Evolutionary conservation across 1,140 invertebrate genomes (phyloP), one percentile per base, ranked within the genome.

Genomic region (Palaemon carinicauda): DNA sequence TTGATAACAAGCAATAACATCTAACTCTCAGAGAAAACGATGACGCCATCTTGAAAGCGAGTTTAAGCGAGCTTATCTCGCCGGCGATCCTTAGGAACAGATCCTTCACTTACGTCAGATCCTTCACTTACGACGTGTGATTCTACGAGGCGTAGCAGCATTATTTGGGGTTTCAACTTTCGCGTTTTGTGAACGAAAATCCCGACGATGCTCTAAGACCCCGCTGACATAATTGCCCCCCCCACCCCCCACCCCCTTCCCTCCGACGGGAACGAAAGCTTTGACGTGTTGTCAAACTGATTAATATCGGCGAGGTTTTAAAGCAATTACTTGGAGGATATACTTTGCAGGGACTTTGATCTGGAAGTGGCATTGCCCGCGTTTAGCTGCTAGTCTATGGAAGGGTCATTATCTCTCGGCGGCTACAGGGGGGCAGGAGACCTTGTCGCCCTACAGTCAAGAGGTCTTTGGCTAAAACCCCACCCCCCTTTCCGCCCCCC

Each of bases 321-420:
- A 69, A 21, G 65, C 65, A 69, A 69, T 69, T 69, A 69, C 65
- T 69, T 69, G 15, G 65, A 69, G 65, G 65, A 69, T 69, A 69
- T 69, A 69, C 65, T 69, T 69, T 21, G 65, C 15, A 69, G 41
- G 12, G 65, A 69, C 65, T 69, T 69, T 69, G 65, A 69, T 69
- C 65, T 31, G 41, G 41, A 41, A 41, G 41, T 41, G 41, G 41
- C 41, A 41, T 41, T 41, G 41, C 41, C 41, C 41, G 41, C 41
- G 41, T 41, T 41, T 69, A 69, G 24, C 65, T 69, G 65, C 17
- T 31, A 69, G 24, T 69, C 65, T 31, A 27, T 69, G 29, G 24
- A 69, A 69, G 65, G 24, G 65, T 31, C 29, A 69, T 69, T 69
- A 24, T 69, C 65, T 69, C 24, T 15, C 24, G 15, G 65, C n/a